phyloP scores from a whole-genome alignment of 53 echinoderm and acorn worm species.

The Crossaster papposus region DNA sequence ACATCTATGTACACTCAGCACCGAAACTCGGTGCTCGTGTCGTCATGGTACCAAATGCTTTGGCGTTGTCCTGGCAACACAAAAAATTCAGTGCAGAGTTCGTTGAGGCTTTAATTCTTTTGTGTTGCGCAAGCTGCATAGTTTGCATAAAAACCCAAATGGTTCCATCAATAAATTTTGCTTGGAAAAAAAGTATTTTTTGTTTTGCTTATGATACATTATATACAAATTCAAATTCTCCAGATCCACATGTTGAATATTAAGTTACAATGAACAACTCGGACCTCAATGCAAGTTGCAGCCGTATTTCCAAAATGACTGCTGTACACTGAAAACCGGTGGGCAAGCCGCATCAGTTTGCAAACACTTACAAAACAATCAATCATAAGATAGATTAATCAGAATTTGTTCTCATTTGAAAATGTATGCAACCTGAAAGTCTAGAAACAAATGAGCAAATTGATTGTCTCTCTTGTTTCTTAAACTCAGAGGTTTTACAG shows the following conservation, averaged over 20 bases:
- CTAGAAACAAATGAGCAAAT: too few species aligned
- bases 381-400: not conserved
- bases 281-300: not conserved
- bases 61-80: constrained; percentile 13
- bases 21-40: not conserved
- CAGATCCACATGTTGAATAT: not conserved
- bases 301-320: not conserved
- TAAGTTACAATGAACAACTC: not conserved
- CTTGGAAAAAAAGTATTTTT: constrained; percentile 23
- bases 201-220: constrained; percentile 23
- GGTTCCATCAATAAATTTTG: constrained; percentile 31
- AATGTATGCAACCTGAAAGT: too few species aligned
- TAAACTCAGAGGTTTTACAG: too few species aligned
- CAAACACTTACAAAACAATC: not conserved
- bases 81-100: constrained; percentile 10
- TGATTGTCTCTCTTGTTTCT: too few species aligned
- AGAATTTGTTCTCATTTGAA: not conserved
- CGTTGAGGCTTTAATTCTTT: not conserved
- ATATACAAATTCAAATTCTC: constrained; percentile 15
- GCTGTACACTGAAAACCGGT: not conserved
- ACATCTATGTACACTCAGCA: constrained; percentile 51
- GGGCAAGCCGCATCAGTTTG: not conserved
- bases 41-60: constrained; percentile 25
- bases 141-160: constrained; percentile 18
- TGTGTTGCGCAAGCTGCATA: constrained; percentile 44